Conservation (phyloP, 2,888 invertebrate genomes). For the Tiphia femorata region DNA sequence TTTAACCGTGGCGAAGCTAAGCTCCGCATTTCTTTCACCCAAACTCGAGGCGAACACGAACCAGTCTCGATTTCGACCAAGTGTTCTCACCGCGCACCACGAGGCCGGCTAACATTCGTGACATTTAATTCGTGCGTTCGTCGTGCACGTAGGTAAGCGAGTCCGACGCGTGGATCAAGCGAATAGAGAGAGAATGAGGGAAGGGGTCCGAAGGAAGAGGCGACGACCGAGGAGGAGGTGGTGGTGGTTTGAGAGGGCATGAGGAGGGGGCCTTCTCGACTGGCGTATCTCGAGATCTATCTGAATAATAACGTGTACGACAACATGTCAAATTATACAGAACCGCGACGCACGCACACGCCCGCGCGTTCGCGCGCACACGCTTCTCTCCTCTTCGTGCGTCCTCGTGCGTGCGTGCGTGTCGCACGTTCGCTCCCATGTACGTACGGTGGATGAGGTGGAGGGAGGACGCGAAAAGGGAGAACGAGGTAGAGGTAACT, state of each 20-base stretch:
- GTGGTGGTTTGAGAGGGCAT: background rate
- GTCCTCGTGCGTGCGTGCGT: conserved; percentile 23
- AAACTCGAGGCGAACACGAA: too few species aligned
- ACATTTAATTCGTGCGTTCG: conserved; percentile 41
- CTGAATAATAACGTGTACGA: conserved; percentile 69
- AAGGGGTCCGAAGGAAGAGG: background rate
- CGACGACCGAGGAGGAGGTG: too few species aligned
- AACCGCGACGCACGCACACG: conserved; percentile 54
- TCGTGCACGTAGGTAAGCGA: conserved; percentile 19
- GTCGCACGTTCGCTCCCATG: conserved; percentile 33
- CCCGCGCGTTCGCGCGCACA: conserved; percentile 10
- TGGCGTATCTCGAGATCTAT: conserved; percentile 66
- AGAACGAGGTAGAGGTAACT: background rate
- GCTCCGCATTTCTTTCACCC: too few species aligned
- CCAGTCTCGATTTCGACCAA: background rate
- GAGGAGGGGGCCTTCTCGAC: conserved; percentile 38
- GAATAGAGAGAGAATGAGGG: background rate
- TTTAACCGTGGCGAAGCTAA: too few species aligned
- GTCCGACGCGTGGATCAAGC: conserved; percentile 9
- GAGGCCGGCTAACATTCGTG: conserved; percentile 19
- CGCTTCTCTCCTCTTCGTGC: conserved; percentile 21
- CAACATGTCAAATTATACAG: conserved; percentile 69
- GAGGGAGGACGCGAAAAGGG: conserved; percentile 20
- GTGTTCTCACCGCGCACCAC: too few species aligned
- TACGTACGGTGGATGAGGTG: conserved; percentile 30